phyloP scores from a whole-genome alignment of 2,797 vertebrate species.

The Sparus aurata region DNA sequence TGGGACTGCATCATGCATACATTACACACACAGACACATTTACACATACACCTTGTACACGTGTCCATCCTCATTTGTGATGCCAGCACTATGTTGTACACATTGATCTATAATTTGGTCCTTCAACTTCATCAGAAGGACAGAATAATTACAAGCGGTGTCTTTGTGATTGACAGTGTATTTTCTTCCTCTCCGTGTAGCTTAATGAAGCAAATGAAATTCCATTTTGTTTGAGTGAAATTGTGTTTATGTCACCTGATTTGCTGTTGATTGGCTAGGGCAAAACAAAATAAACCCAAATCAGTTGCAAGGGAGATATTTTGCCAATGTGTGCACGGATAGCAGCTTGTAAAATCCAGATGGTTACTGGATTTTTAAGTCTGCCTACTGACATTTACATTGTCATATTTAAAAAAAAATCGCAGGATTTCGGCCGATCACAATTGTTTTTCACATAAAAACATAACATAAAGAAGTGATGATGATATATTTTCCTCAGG shows the following conservation, averaged over 20 bases:
- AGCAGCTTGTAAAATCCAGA: too few relatives aligned
- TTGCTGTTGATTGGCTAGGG: neutral
- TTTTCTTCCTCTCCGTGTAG: neutral
- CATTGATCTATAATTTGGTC: neutral
- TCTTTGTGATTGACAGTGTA: neutral
- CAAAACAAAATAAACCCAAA: too few relatives aligned
- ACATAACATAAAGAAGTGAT: too few relatives aligned
- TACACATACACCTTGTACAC: neutral
- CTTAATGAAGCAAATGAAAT: neutral
- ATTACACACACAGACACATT: conserved; percentile 12
- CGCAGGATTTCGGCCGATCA: too few relatives aligned
- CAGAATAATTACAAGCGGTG: neutral
- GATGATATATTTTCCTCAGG: too few relatives aligned
- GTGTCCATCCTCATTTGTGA: neutral
- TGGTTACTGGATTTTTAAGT: too few relatives aligned
- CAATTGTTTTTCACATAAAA: too few relatives aligned
- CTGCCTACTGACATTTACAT: too few relatives aligned
- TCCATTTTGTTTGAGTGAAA: neutral
- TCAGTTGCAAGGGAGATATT: neutral
- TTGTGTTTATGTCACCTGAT: neutral
- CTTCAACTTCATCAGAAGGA: neutral
- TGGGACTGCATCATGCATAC: conserved; percentile 23
- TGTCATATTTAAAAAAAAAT: too few relatives aligned
- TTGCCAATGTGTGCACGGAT: neutral
- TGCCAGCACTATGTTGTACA: neutral